These are phyloP conservation scores for Pseudochromis fuscus DNA, from an alignment of 2,797 vertebrate genomes.

Conservation along the genomic window DNA sequence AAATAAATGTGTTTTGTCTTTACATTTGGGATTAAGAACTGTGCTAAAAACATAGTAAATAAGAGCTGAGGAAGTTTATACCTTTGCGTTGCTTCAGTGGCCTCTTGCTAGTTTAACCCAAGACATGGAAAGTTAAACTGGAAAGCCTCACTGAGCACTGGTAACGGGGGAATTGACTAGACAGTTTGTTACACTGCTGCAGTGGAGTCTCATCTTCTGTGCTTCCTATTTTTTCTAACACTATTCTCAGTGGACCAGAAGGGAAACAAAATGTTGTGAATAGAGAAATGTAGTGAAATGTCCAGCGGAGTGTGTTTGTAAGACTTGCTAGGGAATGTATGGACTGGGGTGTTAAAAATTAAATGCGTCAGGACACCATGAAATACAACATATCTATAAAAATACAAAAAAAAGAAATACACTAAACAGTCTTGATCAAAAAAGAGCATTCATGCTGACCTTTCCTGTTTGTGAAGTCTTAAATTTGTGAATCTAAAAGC, in stretches of 20 bases:
- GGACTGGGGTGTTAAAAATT: constrained; percentile 19
- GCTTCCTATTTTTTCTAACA: constrained; percentile 33
- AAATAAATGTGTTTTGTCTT: not conserved
- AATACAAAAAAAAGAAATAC: not conserved
- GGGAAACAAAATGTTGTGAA: constrained; percentile 4
- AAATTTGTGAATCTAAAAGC: not conserved
- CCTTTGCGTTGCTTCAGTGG: constrained; percentile 21
- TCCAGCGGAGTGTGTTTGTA: constrained; percentile 24
- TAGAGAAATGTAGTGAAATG: constrained; percentile 18
- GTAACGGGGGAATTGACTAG: constrained; percentile 33
- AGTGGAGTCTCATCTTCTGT: constrained; percentile 37
- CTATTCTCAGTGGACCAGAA: constrained; percentile 30
- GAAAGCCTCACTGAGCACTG: constrained; percentile 22
- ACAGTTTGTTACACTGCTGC: constrained; percentile 46
- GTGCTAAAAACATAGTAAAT: constrained; percentile 26
- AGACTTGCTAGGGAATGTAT: constrained; percentile 21
- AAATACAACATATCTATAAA: constrained; percentile 13
- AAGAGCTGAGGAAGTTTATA: constrained; percentile 23
- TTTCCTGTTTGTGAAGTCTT: not conserved
- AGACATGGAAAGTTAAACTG: constrained; percentile 49
- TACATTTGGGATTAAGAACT: constrained; percentile 7
- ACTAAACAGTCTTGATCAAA: too few species aligned
- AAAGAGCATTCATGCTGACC: not conserved
- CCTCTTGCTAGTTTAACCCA: constrained; percentile 50
- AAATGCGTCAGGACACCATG: constrained; percentile 8